phyloP scores from a whole-genome alignment of 92 coral and sea anemone species.

The Porites cylindrica region DNA sequence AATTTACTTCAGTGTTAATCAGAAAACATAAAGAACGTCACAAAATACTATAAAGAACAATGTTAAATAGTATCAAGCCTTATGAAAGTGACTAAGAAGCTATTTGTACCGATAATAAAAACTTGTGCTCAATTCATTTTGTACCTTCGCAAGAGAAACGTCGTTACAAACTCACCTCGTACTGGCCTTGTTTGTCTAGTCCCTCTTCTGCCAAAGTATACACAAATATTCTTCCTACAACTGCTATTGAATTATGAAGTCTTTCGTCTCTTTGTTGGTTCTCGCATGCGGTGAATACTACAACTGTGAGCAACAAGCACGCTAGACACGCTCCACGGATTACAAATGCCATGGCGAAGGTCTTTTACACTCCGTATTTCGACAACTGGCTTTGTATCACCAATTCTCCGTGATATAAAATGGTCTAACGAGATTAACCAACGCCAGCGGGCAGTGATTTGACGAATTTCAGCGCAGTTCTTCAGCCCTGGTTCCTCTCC shows the following conservation, averaged over 20 bases:
- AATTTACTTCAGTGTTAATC: background rate
- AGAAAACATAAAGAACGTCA: background rate
- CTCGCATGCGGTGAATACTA: background rate
- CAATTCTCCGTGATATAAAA: slow-evolving; percentile 2
- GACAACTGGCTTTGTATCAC: background rate
- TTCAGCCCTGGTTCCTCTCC: background rate
- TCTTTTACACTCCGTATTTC: background rate
- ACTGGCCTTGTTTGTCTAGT: slow-evolving; percentile 14
- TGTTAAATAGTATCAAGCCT: too few relatives aligned
- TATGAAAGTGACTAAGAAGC: background rate
- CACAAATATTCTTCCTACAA: slow-evolving; percentile 69
- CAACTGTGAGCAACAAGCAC: background rate
- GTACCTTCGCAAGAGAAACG: slow-evolving; percentile 7
- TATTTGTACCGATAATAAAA: slow-evolving; percentile 17
- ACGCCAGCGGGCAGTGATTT: background rate
- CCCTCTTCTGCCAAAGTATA: slow-evolving; percentile 54
- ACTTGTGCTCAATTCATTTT: background rate
- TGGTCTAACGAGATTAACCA: slow-evolving; percentile 23
- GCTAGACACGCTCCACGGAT: slow-evolving; percentile 3
- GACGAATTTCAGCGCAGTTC: background rate
- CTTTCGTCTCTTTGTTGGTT: slow-evolving; percentile 18
- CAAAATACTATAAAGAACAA: background rate
- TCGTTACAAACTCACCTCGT: slow-evolving; percentile 53
- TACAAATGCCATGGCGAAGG: slow-evolving; percentile 17
- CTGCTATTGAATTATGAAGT: slow-evolving; percentile 43